These are phyloP conservation scores for Arenaria interpres DNA, from an alignment of 2,113 vertebrate species.

Conservation along the genomic window DNA sequence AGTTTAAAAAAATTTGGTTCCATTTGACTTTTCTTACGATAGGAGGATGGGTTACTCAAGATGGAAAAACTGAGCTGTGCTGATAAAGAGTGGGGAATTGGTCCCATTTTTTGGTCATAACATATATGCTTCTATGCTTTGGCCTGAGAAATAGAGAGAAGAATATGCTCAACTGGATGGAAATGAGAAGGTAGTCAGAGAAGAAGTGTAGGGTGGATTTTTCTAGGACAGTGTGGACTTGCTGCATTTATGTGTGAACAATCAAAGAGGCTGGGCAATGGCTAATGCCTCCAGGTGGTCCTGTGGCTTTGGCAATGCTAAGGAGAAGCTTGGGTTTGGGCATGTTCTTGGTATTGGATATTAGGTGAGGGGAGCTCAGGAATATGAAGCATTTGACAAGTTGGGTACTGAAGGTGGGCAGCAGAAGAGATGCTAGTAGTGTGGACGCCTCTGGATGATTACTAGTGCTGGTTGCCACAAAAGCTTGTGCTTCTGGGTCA, in stretches of 20 bases:
- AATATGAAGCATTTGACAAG: not conserved
- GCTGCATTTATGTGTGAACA: not conserved
- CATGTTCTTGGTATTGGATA: not conserved
- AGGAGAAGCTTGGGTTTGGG: not conserved
- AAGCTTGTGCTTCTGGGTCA: not conserved
- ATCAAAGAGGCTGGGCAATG: not conserved
- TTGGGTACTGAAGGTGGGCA: not conserved
- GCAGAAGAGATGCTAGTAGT: not conserved
- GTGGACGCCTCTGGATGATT: not conserved
- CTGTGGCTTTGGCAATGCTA: not conserved
- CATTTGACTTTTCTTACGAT: not conserved
- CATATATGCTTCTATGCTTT: not conserved
- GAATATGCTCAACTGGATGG: not conserved
- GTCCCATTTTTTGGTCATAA: not conserved
- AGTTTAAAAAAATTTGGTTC: not conserved
- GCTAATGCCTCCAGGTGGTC: not conserved
- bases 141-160: not conserved
- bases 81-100: not conserved
- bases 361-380: not conserved
- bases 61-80: slow-evolving; percentile 35
- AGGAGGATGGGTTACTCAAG: not conserved
- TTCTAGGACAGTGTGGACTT: not conserved
- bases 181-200: not conserved
- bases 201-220: not conserved
- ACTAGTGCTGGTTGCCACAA: not conserved